Conservation (phyloP, 2,113 vertebrate species). For the Mormoops blainvillei region DNA sequence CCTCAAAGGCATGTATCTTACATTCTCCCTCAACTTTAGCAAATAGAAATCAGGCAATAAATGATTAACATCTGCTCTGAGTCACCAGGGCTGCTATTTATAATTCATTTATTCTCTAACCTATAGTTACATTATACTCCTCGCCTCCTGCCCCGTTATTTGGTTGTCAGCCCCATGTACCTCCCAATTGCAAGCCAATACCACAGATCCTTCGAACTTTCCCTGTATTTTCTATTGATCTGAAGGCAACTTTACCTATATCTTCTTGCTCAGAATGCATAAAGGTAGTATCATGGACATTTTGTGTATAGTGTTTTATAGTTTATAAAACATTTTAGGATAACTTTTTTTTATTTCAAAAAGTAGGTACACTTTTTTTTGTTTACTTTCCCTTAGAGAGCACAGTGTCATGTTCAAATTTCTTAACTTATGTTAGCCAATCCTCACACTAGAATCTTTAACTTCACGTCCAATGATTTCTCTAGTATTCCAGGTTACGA, state of each 20-base stretch:
- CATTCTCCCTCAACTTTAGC: background rate
- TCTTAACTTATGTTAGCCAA: background rate
- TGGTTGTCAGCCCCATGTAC: background rate
- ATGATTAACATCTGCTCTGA: background rate
- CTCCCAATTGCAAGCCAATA: background rate
- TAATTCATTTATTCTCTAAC: background rate
- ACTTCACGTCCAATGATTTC: background rate
- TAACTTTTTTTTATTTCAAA: background rate
- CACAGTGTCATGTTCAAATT: background rate
- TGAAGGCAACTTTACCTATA: background rate
- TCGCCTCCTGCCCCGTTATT: background rate
- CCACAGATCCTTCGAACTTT: background rate
- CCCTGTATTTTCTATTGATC: background rate
- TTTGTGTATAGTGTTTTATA: background rate
- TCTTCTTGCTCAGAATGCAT: background rate
- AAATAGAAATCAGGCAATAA: background rate
- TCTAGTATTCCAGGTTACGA: background rate
- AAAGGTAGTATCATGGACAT: background rate
- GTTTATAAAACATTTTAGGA: background rate
- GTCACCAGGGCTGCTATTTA: background rate
- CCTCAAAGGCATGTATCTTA: background rate
- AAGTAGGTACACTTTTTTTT: background rate
- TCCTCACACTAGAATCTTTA: no score
- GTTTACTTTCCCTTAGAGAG: background rate
- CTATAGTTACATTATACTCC: background rate